Base-by-base conservation (phyloP, 1,140 invertebrate genomes). In the Procambarus clarkii region DNA sequence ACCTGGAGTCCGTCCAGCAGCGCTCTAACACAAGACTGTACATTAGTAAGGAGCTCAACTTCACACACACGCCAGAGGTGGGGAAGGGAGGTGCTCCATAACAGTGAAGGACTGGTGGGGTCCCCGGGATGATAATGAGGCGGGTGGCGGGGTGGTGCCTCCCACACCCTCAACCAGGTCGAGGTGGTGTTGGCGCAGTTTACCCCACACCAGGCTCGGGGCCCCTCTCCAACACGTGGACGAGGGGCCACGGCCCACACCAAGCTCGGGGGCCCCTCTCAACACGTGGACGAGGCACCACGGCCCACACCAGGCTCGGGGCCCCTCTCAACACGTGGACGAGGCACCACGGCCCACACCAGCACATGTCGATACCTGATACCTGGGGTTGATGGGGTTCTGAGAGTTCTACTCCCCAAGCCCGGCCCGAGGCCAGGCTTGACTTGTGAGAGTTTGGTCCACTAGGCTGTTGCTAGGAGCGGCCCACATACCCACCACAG, bases 101-200 rank as follows among this genome's bases (percentile, higher is more conserved):
- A 34, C n/a, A 74, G 24, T 21, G 69, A 74, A 34, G 69, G 69
- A 74, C 69, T 74, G 5, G 69, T 8, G n/a, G 15, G 15, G 69
- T 74, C 69, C 69, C 69, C 5, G 69, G 69, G 69, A 74, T 21
- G 69, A 74, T 74, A 74, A 74, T 69, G 64, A 69, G 64, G 64
- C 18, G 18, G 15, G 13, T 74, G 69, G 34, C 69, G 69, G n/a
- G 64, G 64, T 69, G n/a, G n/a, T 74, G n/a, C 69, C 69, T 74
- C 69, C 69, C 69, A 74, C 69, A 74, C 24, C 8, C 15, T 74
- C 69, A 15, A 74, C n/a, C 69, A 74, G 24, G n/a, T 74, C 69
- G 69, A 34, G 69, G 69, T 74, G 69, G 7, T 74, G n/a, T 24
- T 21, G 50, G 8, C 13, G 50, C 50, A 54, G 21, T 74, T 74